Conservation (phyloP, 1,140 invertebrate genomes). For the Drosophila setifemur region DNA sequence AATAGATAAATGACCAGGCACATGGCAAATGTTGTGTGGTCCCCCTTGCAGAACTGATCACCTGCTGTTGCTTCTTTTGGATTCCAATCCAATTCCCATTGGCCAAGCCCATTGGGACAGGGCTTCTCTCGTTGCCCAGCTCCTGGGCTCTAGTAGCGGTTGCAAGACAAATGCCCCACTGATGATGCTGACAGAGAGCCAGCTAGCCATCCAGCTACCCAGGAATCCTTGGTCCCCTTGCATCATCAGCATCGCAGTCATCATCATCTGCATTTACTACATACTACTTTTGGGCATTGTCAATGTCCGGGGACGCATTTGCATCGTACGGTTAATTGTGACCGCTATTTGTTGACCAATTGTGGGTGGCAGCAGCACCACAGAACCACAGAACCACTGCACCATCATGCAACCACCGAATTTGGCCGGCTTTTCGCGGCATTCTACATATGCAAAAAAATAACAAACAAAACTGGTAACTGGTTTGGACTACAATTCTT, state of each 20-base stretch:
- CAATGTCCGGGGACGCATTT: slow-evolving; percentile 59
- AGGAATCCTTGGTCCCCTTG: slow-evolving; percentile 26
- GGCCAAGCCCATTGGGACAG: slow-evolving; percentile 23
- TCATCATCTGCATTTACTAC: slow-evolving; percentile 24
- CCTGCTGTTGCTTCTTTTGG: slow-evolving; percentile 51
- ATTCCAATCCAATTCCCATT: background rate
- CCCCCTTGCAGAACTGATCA: slow-evolving; percentile 55
- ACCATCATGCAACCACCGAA: slow-evolving; percentile 26
- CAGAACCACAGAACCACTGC: slow-evolving; percentile 8
- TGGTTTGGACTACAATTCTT: slow-evolving; percentile 32
- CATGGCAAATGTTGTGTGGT: slow-evolving; percentile 73
- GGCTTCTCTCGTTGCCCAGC: background rate
- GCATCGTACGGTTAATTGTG: slow-evolving; percentile 80
- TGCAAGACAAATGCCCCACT: slow-evolving; percentile 77
- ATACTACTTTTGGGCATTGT: slow-evolving; percentile 74
- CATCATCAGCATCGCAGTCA: slow-evolving; percentile 14
- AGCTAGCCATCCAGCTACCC: slow-evolving; percentile 32
- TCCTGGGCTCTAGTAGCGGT: slow-evolving; percentile 57
- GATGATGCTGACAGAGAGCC: slow-evolving; percentile 73
- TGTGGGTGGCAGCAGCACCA: slow-evolving; percentile 66
- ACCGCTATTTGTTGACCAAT: slow-evolving; percentile 74
- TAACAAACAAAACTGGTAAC: slow-evolving; percentile 28
- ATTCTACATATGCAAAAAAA: slow-evolving; percentile 14
- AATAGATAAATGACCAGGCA: slow-evolving; percentile 77
- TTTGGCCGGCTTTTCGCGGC: slow-evolving; percentile 38